These are phyloP conservation scores for Acanthochromis polyacanthus DNA, from an alignment of 2,113 vertebrate species.

Conservation along the genomic window DNA sequence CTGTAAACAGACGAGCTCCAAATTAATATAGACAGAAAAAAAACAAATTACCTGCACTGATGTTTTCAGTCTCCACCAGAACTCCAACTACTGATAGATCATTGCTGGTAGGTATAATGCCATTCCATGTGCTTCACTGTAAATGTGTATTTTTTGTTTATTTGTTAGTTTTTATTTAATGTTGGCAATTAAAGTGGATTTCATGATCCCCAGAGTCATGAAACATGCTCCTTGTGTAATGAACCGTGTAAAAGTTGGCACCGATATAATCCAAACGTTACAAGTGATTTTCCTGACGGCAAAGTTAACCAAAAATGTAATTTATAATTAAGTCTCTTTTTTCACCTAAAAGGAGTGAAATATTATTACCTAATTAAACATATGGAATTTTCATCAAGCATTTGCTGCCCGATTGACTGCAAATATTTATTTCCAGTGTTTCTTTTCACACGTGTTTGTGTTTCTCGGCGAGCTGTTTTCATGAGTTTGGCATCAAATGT, in stretches of 20 bases:
- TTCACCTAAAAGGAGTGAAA: neutral
- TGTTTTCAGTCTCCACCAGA: slow-evolving; percentile 26
- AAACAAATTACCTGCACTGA: slow-evolving; percentile 32
- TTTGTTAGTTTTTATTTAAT: neutral
- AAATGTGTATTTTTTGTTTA: neutral
- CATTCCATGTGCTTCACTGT: neutral
- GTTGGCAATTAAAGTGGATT: slow-evolving; percentile 29
- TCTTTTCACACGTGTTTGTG: slow-evolving; percentile 23
- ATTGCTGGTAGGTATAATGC: neutral
- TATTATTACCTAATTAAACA: neutral
- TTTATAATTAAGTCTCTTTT: slow-evolving; percentile 6
- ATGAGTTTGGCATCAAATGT: slow-evolving; percentile 77
- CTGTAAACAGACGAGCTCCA: slow-evolving; percentile 52
- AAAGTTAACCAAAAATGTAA: neutral
- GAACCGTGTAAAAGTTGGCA: slow-evolving; percentile 44
- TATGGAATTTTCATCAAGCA: neutral
- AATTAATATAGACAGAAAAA: slow-evolving; percentile 27
- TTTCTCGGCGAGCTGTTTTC: slow-evolving; percentile 50
- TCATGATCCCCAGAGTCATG: slow-evolving; percentile 30
- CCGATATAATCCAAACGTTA: neutral
- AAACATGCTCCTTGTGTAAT: slow-evolving; percentile 21
- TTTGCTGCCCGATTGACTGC: neutral
- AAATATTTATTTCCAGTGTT: slow-evolving; percentile 31
- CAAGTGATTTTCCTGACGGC: neutral
- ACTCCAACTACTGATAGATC: slow-evolving; percentile 9